These are phyloP conservation scores for Eupithecia insigniata DNA, from an alignment of 2,888 invertebrate species.

Conservation along the genomic window DNA sequence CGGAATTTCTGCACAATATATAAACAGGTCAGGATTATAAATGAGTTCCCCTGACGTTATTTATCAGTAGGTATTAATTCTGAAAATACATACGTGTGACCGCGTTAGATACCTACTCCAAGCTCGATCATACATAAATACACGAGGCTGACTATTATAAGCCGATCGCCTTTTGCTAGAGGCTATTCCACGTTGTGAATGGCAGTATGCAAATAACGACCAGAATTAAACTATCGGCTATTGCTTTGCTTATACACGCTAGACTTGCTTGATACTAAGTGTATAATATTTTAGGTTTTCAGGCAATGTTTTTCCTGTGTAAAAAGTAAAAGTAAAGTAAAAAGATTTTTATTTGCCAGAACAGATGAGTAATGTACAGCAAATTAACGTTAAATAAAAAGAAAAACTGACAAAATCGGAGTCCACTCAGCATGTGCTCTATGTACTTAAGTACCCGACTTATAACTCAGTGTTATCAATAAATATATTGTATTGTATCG, in stretches of 20 bases:
- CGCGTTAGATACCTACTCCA: conserved; percentile 11
- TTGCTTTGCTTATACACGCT: background rate
- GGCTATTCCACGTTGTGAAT: conserved; percentile 25
- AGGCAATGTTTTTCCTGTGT: no score
- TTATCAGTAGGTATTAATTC: conserved; percentile 12
- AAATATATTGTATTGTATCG: no score
- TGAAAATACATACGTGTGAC: conserved; percentile 19
- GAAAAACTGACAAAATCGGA: no score
- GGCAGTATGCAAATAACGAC: conserved; percentile 3
- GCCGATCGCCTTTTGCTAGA: conserved; percentile 28
- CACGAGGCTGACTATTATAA: conserved; percentile 31
- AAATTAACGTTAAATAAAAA: no score
- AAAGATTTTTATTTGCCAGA: no score
- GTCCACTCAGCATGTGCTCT: no score
- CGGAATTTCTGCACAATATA: background rate
- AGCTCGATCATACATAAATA: conserved; percentile 21
- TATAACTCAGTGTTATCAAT: no score
- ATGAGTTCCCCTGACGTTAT: conserved; percentile 3
- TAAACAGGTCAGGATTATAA: conserved; percentile 3
- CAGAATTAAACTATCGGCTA: background rate
- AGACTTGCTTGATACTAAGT: background rate
- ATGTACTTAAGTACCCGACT: no score
- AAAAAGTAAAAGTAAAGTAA: no score
- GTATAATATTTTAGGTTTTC: no score
- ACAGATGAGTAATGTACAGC: no score